phyloP scores from a whole-genome alignment of 2,888 invertebrate species.

The Venusia cambrica region DNA sequence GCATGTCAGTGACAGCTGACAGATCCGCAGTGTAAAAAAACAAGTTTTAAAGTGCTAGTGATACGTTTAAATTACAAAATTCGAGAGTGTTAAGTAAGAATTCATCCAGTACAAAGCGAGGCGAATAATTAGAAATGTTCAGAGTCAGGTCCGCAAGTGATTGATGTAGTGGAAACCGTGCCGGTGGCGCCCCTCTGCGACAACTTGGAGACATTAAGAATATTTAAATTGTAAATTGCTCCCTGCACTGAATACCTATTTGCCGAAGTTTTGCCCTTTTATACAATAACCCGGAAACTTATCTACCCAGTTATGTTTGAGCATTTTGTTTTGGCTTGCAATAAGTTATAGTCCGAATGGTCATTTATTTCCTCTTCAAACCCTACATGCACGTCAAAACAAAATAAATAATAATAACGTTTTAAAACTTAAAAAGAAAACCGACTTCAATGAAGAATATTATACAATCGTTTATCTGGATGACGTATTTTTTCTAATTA shows the following conservation, averaged over 20 bases:
- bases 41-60: background rate
- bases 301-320: conserved; percentile 26
- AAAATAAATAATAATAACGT: too few relatives aligned
- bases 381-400: too few relatives aligned
- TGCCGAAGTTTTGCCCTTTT: conserved; percentile 62
- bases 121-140: conserved; percentile 79
- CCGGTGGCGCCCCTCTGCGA: conserved; percentile 51
- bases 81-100: conserved; percentile 42
- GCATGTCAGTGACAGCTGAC: too few relatives aligned
- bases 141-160: conserved; percentile 76
- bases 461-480: too few relatives aligned
- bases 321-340: conserved; percentile 22
- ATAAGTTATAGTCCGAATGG: conserved; percentile 3
- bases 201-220: conserved; percentile 79
- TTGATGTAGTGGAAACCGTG: conserved; percentile 79
- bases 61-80: conserved; percentile 11
- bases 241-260: conserved; percentile 79
- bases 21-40: too few relatives aligned
- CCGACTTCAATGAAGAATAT: too few relatives aligned
- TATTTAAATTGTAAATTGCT: conserved; percentile 81
- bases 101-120: conserved; percentile 55
- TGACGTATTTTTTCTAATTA: too few relatives aligned
- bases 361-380: too few relatives aligned
- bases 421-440: too few relatives aligned
- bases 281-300: conserved; percentile 42